Conservation (phyloP, 2,113 vertebrate genomes). For the Platysteira castanea region DNA sequence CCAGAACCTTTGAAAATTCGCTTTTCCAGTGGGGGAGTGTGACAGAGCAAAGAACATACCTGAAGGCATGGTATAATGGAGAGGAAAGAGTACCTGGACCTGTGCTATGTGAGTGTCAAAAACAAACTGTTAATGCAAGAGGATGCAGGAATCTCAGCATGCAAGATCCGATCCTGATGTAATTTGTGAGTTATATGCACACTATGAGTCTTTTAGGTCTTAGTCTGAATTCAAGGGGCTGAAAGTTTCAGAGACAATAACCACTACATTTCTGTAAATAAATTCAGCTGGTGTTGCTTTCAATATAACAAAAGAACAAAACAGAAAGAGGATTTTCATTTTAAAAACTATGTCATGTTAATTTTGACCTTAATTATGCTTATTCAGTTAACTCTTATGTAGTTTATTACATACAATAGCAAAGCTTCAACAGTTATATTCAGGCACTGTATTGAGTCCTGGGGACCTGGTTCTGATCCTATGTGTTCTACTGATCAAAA, state of each 20-base stretch:
- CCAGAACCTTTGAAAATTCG: neutral
- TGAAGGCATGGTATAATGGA: neutral
- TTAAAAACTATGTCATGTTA: neutral
- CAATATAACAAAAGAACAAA: neutral
- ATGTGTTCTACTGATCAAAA: neutral
- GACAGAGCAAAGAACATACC: neutral
- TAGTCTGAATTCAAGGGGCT: neutral
- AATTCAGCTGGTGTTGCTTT: neutral
- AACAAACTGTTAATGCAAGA: neutral
- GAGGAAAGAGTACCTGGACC: neutral
- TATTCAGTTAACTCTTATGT: neutral
- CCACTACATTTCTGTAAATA: neutral
- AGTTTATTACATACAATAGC: neutral
- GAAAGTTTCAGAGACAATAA: neutral
- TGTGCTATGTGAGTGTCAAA: neutral
- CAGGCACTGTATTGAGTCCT: neutral
- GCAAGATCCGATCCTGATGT: neutral
- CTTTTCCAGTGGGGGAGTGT: neutral
- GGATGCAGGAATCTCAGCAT: neutral
- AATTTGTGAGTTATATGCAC: neutral
- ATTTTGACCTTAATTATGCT: neutral
- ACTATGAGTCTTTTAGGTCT: neutral
- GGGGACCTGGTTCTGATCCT: neutral
- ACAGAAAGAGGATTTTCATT: neutral
- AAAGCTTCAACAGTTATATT: neutral